phyloP scores from a whole-genome alignment of 2,888 invertebrate species.

The Caenorhabditis sp. region DNA sequence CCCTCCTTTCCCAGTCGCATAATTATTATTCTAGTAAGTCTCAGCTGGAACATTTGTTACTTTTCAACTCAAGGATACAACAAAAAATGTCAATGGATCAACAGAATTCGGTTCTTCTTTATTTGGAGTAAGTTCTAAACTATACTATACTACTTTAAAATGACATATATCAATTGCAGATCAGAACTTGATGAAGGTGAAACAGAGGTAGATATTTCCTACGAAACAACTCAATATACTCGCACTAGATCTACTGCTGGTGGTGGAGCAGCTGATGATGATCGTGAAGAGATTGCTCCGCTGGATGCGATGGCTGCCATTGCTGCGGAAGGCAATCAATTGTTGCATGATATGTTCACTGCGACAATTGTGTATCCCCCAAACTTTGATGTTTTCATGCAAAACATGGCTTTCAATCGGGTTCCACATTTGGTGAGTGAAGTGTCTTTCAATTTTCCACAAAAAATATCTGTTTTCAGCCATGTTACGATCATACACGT shows the following conservation, averaged over 20 bases:
- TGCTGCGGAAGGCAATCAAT: neutral
- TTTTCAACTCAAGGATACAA: neutral
- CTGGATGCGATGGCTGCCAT: neutral
- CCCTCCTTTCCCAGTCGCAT: no score
- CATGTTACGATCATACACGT: constrained; percentile 31
- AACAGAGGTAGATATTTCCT: neutral
- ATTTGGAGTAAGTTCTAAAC: neutral
- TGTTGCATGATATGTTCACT: constrained; percentile 24
- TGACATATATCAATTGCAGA: neutral
- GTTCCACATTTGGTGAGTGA: constrained; percentile 17
- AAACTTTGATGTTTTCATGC: constrained; percentile 22
- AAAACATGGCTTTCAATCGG: constrained; percentile 25
- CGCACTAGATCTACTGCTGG: constrained; percentile 5
- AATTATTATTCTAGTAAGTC: no score
- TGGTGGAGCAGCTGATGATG: neutral
- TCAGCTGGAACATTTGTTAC: no score
- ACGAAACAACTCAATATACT: neutral
- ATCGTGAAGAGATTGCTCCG: constrained; percentile 4
- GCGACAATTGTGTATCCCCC: constrained; percentile 21
- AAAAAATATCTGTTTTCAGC: neutral
- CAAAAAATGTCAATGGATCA: neutral
- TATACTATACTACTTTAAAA: neutral
- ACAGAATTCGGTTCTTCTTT: neutral
- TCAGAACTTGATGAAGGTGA: neutral
- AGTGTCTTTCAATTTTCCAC: neutral